Evolutionary conservation across 2,888 invertebrate species (phyloP).

Genomic region (Eristalis arbustorum): DNA sequence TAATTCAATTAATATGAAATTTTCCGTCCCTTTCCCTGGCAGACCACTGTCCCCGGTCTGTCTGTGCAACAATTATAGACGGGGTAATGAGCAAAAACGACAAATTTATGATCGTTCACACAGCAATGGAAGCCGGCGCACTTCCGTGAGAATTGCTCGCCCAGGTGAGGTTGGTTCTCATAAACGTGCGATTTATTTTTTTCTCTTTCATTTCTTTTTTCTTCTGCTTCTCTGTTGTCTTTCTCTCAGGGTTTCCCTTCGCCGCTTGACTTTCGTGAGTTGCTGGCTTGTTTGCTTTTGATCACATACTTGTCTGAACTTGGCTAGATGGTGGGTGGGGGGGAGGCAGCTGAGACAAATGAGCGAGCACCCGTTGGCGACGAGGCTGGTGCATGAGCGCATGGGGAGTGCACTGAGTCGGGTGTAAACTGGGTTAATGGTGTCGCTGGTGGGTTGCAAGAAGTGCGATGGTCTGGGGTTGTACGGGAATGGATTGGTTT

Average conservation of each 20-base stretch:
- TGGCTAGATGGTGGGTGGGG: not conserved
- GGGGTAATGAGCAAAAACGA: constrained; percentile 59
- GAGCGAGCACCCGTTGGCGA: too few relatives aligned
- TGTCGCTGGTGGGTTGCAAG: not conserved
- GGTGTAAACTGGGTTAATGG: constrained; percentile 35
- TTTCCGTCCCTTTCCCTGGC: not conserved
- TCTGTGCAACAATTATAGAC: constrained; percentile 45
- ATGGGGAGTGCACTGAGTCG: not conserved
- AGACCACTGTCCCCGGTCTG: not conserved
- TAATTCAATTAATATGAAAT: constrained; percentile 53
- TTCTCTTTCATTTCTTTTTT: not conserved
- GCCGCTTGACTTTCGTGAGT: constrained; percentile 1
- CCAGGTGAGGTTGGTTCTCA: constrained; percentile 47
- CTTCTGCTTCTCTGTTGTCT: not conserved
- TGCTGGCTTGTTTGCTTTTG: not conserved
- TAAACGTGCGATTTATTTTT: constrained; percentile 36
- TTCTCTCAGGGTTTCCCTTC: constrained; percentile 21
- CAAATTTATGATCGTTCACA: constrained; percentile 52
- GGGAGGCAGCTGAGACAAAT: not conserved
- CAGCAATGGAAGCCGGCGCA: constrained; percentile 53
- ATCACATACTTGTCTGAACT: not conserved
- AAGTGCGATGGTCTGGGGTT: not conserved
- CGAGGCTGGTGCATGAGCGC: not conserved
- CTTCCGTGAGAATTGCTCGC: constrained; percentile 64
- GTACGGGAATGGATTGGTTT: too few relatives aligned